Evolutionary conservation across 2,888 invertebrate species (phyloP), one percentile per base, ranked within the genome.

Genomic region (Eudiplozoon nipponicum): DNA sequence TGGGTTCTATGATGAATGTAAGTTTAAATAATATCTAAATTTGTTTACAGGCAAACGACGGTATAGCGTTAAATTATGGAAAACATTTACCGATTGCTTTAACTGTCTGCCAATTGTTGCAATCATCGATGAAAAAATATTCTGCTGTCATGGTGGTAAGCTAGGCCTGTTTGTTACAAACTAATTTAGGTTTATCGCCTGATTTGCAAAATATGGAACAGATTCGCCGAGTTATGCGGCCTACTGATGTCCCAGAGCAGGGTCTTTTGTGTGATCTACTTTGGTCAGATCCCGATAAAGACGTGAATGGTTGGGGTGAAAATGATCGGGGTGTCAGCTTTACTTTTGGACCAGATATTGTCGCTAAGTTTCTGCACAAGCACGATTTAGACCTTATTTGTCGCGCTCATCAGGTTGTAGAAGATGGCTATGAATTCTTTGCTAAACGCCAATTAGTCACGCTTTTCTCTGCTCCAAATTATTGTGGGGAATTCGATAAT

Each of bases 311-410:
- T 21, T 94, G 94, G 94, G 94, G 90, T 39, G 94, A 94, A 63
- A 94, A 94, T 60, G 94, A 98, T 61, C 72, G 94, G 54, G 94
- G 94, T 42, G 94, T 94, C 47, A 84, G 81, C 54, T 94, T 90
- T 63, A 98, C 90, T 21, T 90, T 94, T 61, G 94, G 94, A 52
- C 80, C 81, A 38, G 90, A 94, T 68, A 81, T 98, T 53, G 94
- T 94, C 36, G 78, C 80, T 54, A 94, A 94, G 67, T 94, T 94
- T 67, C 67, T 94, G 58, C 77, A 84, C 63, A 86, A 90, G 65
- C 90, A 94, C 63, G 90, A 98, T 64, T 76, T 94, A 59, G 94
- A 94, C 67, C 70, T 94, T 61, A 94, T 94, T 61, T 98, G 94
- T 65, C 72, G 94, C 55, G 94, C 94, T 49, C 94, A 94, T 67